phyloP scores from a whole-genome alignment of 1,140 invertebrate genomes.

The Odontomachus brunneus region DNA sequence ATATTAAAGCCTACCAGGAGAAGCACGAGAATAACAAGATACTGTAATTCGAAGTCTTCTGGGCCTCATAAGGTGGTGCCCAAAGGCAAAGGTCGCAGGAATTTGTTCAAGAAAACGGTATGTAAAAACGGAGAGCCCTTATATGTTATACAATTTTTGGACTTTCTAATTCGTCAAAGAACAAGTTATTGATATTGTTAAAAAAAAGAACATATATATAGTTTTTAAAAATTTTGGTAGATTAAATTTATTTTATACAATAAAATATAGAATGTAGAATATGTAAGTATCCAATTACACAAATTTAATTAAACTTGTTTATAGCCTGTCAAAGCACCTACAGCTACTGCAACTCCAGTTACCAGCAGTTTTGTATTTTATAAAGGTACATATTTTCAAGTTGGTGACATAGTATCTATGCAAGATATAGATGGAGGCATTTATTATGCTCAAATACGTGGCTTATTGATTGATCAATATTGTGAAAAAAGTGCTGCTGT shows the following conservation, averaged over 20 bases:
- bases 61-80: conserved; percentile 84
- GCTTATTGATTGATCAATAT: conserved; percentile 95
- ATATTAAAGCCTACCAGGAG: conserved; percentile 84
- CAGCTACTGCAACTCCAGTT: conserved; percentile 91
- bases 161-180: no score
- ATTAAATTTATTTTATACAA: conserved; percentile 35
- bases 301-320: conserved; percentile 74
- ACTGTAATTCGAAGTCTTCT: conserved; percentile 85
- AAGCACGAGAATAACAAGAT: conserved; percentile 86
- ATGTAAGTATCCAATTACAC: background rate
- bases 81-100: conserved; percentile 91
- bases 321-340: conserved; percentile 91
- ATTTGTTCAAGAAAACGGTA: conserved; percentile 92
- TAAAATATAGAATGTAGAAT: conserved; percentile 1
- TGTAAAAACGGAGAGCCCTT: conserved; percentile 53
- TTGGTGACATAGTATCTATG: conserved; percentile 96
- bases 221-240: background rate
- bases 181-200: background rate
- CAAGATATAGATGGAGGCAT: conserved; percentile 91
- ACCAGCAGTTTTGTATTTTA: conserved; percentile 93
- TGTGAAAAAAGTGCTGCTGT: conserved; percentile 97
- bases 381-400: conserved; percentile 94
- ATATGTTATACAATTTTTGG: background rate
- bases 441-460: conserved; percentile 96
- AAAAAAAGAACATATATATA: conserved; percentile 15